Evolutionary conservation across 1,140 invertebrate species (phyloP), one percentile per base, ranked within the genome.

Genomic region (Lepidurus couesii): DNA sequence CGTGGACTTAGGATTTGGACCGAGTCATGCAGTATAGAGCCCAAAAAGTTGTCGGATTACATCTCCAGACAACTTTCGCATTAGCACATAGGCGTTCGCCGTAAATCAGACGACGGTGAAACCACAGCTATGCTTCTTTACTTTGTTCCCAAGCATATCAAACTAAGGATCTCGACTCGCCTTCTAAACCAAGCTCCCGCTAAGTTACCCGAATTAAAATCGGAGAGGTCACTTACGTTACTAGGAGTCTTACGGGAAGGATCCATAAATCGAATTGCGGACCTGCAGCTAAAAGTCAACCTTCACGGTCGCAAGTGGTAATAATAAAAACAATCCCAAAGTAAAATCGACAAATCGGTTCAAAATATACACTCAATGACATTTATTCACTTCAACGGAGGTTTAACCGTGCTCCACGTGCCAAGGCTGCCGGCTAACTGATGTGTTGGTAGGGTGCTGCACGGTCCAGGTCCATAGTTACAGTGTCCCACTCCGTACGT

Each of bases 361-460:
- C 34, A 34, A 34, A 34, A 34, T 34, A 34, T 34, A 21, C 6
- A 21, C 7, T 21, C 7, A 21, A 21, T 65, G 53, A 16, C 16
- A 21, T 21, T 13, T 65, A 7, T 65, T 65, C 53, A 65, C 16
- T 7, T 2, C 53, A 65, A 65, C 16, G n/a, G 16, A 7, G 10
- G 10, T 47, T 21, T 7, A 65, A 65, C 53, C 53, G 53, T 65
- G 53, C 13, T 65, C 16, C 53, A 65, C 53, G 53, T 65, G 53
- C 53, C 53, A 65, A 65, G 53, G 53, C 53, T 65, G n/a, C 53
- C 53, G 53, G 53, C 53, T 13, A 65, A 65, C 53, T 65, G 53
- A 65, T 65, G 53, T 65, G 53, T 21, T 65, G 53, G 53, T 65
- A 13, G 53, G 16, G 53, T 65, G n/a, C 53, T 65, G 21, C 16